Percentiles rank a stretch among this genome's conserved stretches.
Conservation (phyloP, 1,140 invertebrate species). For the Uloborus diversus region DNA sequence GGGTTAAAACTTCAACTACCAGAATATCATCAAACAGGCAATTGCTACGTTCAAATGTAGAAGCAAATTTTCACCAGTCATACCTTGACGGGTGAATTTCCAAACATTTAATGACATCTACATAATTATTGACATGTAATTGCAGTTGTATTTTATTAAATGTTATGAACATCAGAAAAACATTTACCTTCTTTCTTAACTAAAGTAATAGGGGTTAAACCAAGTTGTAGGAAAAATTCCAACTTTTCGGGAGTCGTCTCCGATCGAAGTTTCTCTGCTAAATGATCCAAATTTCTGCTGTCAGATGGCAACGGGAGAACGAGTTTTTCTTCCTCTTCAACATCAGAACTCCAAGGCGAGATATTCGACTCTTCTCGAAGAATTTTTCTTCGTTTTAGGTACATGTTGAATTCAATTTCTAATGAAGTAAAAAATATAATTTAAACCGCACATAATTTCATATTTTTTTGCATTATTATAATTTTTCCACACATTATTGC, state of each 20-base stretch:
- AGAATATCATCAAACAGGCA: too few species aligned
- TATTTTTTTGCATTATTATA: not conserved
- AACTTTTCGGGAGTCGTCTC: constrained; percentile 45
- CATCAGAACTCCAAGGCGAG: not conserved
- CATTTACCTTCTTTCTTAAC: constrained; percentile 52
- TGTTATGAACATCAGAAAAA: too few species aligned
- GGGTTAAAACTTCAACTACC: too few species aligned
- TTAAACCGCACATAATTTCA: too few species aligned
- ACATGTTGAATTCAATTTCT: constrained; percentile 52
- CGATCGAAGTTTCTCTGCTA: constrained; percentile 27
- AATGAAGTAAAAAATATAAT: not conserved
- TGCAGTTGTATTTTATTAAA: too few species aligned
- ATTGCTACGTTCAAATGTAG: too few species aligned
- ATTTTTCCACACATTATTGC: too few species aligned
- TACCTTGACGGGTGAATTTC: too few species aligned
- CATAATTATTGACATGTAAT: too few species aligned
- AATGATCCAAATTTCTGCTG: not conserved
- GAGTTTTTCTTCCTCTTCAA: not conserved
- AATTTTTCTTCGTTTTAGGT: constrained; percentile 39
- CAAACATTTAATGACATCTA: too few species aligned
- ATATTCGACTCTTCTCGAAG: constrained; percentile 11
- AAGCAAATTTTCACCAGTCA: too few species aligned
- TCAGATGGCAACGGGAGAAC: not conserved
- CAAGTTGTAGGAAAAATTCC: constrained; percentile 53
- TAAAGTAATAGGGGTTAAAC: constrained; percentile 51